Base-by-base conservation (phyloP, 1,140 invertebrate genomes). In the Cherax destructor region DNA sequence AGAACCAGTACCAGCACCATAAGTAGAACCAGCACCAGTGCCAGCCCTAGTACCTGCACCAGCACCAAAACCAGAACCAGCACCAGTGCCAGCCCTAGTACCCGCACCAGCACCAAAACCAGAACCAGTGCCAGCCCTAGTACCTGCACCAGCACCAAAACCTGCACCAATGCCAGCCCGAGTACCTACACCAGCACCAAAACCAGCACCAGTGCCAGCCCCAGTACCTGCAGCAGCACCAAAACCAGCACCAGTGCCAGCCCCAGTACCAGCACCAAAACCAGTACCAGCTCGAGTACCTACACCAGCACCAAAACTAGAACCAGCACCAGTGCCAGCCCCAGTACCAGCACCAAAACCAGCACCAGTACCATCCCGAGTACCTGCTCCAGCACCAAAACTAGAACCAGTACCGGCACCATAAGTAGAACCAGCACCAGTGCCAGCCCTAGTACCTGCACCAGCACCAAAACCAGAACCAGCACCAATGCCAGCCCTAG, bases 251-350 rank as follows among this genome's bases (percentile, higher is more conserved):
- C n/a, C n/a, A n/a, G n/a, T n/a, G n/a, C n/a, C n/a, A n/a, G n/a
- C n/a, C n/a, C n/a, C n/a, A n/a, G n/a, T n/a, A n/a, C 78, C n/a
- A 49, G 4, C 0, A 24, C 50, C 21, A 47, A 11, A 0, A 47
- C 30, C 77, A 47, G 77, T 56, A 3, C 52, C 52, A 56, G 52
- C 52, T 0, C 52, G 11, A 4, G 30, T 30, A n/a, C n/a, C n/a
- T n/a, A n/a, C n/a, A 30, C 77, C 77, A 78, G 77, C 11, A 5
- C 77, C 77, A 59, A n/a, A n/a, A n/a, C n/a, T n/a, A n/a, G n/a
- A 47, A 59, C 56, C 80, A 78, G 77, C 16, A n/a, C 80, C 80
- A 59, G n/a, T n/a, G n/a, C n/a, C n/a, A n/a, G 56, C 21, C 4
- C 56, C 56, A 47, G 80, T 6, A 83, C 77, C 47, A 79, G 50